Evolutionary conservation across 2,888 invertebrate species (phyloP), one percentile per base, ranked within the genome.

Genomic region (Xestoiulus laeticollis): DNA sequence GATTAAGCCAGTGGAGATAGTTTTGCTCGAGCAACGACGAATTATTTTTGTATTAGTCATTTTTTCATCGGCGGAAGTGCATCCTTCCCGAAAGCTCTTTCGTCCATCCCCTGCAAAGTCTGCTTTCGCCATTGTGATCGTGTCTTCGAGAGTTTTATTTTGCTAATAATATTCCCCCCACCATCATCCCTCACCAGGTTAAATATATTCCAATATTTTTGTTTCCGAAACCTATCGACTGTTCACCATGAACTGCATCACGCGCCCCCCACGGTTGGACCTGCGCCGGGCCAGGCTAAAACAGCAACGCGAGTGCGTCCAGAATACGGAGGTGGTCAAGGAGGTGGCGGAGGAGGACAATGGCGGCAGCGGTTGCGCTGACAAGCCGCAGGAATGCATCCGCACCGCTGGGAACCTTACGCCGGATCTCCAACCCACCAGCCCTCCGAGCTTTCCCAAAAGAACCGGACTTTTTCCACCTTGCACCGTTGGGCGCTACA

Each of bases 401-500:
- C 38, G 59, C 2, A 14, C 12, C 12, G 38, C 53, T 44, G 89
- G 89, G 16, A 88, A 85, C 33, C 89, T 89, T 43, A 89, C 89
- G 85, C 89, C 89, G 6, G 89, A 89, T 83, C 84, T 89, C n/a
- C 89, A 89, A 85, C 89, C 89, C 26, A 87, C 88, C 33, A 89
- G 89, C 83, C 89, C 89, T 12, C 89, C 89, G 14, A 86, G 88
- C 16, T 89, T 87, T 78, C 89, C 88, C 26, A 85, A 85, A 43
- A 88, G 33, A 43, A 88, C 87, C 78, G 89, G 89, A 85, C 88
- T 88, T 43, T 88, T 89, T 85, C 85, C 88, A 84, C 89, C 89
- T 85, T 89, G 89, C 30, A 88, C 32, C 32, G 59, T 86, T 14
- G 86, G 86, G 3, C 86, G 86, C 26, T 98, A 97, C 92, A 93